Conservation (phyloP, 2,888 invertebrate genomes). For the Andrena hattorfiana region DNA sequence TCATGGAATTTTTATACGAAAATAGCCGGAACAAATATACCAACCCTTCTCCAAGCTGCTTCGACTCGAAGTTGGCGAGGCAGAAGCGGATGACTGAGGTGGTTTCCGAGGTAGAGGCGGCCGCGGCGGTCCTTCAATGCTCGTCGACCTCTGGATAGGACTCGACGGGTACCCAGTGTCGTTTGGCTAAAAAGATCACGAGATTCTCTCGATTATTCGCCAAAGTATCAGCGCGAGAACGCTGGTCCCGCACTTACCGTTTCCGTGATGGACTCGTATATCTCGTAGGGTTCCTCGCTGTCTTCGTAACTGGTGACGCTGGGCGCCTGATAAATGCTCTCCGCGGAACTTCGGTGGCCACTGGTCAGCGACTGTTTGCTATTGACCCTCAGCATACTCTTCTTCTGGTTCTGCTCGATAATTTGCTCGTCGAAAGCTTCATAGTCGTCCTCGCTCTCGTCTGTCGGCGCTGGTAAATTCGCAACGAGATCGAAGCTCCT, state of each 20-base stretch:
- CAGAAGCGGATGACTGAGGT: conserved; percentile 55
- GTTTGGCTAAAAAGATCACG: conserved; percentile 71
- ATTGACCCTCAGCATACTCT: conserved; percentile 68
- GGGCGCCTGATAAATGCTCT: conserved; percentile 79
- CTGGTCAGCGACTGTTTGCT: conserved; percentile 78
- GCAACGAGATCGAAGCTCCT: conserved; percentile 80
- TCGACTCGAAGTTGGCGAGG: conserved; percentile 48
- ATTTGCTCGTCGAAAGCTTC: conserved; percentile 79
- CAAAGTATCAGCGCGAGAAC: not conserved
- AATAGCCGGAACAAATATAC: conserved; percentile 9
- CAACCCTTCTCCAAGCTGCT: conserved; percentile 52
- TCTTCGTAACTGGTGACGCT: conserved; percentile 76
- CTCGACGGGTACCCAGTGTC: conserved; percentile 71
- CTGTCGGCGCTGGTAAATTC: conserved; percentile 78
- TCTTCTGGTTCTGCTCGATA: conserved; percentile 74
- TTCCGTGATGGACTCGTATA: conserved; percentile 82
- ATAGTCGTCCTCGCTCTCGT: conserved; percentile 82
- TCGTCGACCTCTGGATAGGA: conserved; percentile 57
- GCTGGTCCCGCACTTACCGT: conserved; percentile 65
- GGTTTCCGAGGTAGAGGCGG: conserved; percentile 76
- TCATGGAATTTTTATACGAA: not conserved
- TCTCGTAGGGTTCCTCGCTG: conserved; percentile 78
- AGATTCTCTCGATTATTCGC: not conserved
- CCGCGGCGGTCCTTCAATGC: conserved; percentile 57
- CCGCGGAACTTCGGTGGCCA: conserved; percentile 75